These are phyloP conservation scores for Yponomeuta cagnagella DNA, from an alignment of 2,888 invertebrate species.

Conservation along the genomic window DNA sequence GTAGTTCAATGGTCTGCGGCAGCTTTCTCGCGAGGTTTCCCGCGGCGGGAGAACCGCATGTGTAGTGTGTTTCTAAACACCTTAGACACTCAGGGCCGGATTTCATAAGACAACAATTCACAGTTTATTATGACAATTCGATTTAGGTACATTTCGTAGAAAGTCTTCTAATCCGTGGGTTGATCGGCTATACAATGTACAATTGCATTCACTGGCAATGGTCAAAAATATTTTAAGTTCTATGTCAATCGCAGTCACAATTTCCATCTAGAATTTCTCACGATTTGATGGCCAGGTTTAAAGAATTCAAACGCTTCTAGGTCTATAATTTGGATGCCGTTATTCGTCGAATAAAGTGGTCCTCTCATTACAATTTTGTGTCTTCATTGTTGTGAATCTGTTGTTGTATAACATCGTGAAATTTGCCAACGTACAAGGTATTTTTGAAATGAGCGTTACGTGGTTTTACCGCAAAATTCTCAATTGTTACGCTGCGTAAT, in stretches of 20 bases:
- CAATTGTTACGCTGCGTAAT: slow-evolving; percentile 1
- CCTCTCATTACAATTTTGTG: neutral
- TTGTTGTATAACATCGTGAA: slow-evolving; percentile 2
- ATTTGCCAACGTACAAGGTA: neutral
- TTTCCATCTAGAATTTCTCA: neutral
- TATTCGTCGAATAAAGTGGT: neutral
- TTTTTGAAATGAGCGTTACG: neutral
- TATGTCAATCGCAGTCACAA: neutral
- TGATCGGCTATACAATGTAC: no score
- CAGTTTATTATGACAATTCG: neutral
- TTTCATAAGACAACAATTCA: no score
- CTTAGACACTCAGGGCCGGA: no score
- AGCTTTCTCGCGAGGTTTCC: no score
- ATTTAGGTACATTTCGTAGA: neutral
- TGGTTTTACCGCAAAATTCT: neutral
- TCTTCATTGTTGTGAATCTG: slow-evolving; percentile 7
- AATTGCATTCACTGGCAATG: no score
- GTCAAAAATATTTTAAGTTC: neutral
- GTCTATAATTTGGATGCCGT: slow-evolving; percentile 3
- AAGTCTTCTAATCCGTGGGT: no score
- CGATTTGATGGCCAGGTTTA: neutral
- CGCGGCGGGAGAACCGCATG: no score
- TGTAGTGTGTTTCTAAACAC: no score
- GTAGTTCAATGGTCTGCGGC: no score
- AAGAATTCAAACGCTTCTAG: neutral